Conservation (phyloP, 92 coral and sea anemone genomes). For the Micromussa lordhowensis region DNA sequence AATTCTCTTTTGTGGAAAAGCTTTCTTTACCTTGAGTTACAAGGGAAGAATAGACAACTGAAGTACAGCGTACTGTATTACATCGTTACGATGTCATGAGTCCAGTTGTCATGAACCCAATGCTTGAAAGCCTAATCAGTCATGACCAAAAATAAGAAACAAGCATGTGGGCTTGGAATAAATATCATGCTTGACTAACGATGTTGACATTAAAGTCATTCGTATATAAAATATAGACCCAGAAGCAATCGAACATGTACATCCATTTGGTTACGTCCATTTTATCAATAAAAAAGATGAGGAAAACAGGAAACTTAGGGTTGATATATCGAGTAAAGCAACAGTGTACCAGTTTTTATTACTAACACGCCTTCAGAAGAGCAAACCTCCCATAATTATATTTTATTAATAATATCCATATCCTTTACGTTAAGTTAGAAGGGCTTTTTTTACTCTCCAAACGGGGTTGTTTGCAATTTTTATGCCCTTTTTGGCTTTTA, state of each 20-base stretch:
- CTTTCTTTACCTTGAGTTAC: not conserved
- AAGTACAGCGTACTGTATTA: not conserved
- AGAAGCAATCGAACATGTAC: not conserved
- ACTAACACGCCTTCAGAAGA: not conserved
- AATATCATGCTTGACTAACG: not conserved
- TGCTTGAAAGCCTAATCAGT: not conserved
- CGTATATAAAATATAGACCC: not conserved
- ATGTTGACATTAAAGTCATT: not conserved
- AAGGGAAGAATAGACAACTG: no score
- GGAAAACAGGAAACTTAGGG: not conserved
- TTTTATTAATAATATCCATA: not conserved
- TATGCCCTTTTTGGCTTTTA: not conserved
- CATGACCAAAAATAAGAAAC: not conserved
- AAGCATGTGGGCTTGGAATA: not conserved
- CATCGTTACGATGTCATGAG: not conserved
- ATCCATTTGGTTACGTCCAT: not conserved
- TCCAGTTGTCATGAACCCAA: not conserved
- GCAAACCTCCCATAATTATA: not conserved
- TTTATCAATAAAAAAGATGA: no score
- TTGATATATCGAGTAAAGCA: not conserved
- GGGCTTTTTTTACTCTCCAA: not conserved
- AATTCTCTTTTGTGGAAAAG: not conserved
- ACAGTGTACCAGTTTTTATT: not conserved
- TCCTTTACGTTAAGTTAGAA: not conserved
- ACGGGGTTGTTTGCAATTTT: not conserved